These are phyloP conservation scores for Cervus canadensis DNA, from an alignment of 2,113 vertebrate genomes.

Conservation along the genomic window DNA sequence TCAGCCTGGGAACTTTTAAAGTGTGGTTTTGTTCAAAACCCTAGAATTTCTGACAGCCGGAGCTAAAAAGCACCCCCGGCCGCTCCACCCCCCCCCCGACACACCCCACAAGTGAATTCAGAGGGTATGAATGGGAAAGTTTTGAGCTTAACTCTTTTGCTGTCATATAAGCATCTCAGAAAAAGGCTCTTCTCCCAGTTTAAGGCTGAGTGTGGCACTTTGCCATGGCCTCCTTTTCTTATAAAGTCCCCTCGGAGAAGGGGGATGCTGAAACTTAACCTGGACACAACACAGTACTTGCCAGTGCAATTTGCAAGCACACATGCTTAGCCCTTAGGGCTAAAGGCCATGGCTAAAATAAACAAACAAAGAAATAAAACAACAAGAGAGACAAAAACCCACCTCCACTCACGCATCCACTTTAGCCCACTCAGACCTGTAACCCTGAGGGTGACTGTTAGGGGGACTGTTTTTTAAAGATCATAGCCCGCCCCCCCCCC, in stretches of 20 bases:
- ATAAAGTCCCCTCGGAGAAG: not conserved
- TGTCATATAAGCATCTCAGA: not conserved
- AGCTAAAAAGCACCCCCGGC: not conserved
- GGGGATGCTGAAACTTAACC: not conserved
- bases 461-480: not conserved
- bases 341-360: not conserved
- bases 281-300: not conserved
- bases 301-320: not conserved
- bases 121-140: not conserved
- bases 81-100: not conserved
- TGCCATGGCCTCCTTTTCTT: slow-evolving; percentile 17
- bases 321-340: not conserved
- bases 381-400: not conserved
- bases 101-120: not conserved
- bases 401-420: not conserved
- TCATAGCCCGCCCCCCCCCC: too few species aligned
- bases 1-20: not conserved
- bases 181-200: not conserved
- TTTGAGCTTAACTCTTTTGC: not conserved
- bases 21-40: slow-evolving; percentile 24
- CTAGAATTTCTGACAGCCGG: not conserved
- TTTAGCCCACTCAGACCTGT: not conserved
- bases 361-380: not conserved
- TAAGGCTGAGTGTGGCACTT: not conserved
- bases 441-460: not conserved